Percentiles rank a stretch among this genome's conserved stretches.
These are phyloP conservation scores for Phaenicophaeus curvirostris DNA, from an alignment of 2,797 vertebrate species.

Conservation along the genomic window DNA sequence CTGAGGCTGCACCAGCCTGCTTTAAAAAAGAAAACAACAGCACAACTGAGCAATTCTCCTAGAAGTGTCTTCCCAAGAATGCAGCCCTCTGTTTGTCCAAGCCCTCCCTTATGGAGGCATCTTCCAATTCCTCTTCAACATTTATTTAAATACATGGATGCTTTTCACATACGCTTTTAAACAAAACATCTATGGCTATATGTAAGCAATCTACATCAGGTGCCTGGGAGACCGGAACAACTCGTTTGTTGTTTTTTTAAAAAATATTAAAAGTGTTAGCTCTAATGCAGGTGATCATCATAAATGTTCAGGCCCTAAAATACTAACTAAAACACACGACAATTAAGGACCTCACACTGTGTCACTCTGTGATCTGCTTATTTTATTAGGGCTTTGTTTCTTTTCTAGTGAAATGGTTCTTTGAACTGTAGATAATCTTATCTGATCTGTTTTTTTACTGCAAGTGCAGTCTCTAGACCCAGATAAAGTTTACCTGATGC, in stretches of 20 bases:
- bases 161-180: background rate
- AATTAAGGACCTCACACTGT: background rate
- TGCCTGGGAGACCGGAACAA: background rate
- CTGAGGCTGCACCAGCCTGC: background rate
- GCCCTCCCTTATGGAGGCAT: background rate
- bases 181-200: background rate
- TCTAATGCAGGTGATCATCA: background rate
- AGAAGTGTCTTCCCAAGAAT: background rate
- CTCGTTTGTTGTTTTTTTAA: background rate
- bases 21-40: background rate
- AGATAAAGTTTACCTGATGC: background rate
- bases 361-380: background rate
- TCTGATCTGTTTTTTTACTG: conserved; percentile 1
- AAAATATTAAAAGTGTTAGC: background rate
- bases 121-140: background rate
- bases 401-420: background rate
- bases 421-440: conserved; percentile 10
- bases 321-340: background rate
- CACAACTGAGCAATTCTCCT: background rate
- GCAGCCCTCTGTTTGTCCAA: background rate
- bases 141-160: background rate
- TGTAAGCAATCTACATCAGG: background rate
- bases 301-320: background rate
- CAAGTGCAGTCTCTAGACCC: background rate
- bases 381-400: background rate